These are phyloP conservation scores for Drosophila nigricruria DNA, from an alignment of 2,888 invertebrate genomes.

Conservation along the genomic window DNA sequence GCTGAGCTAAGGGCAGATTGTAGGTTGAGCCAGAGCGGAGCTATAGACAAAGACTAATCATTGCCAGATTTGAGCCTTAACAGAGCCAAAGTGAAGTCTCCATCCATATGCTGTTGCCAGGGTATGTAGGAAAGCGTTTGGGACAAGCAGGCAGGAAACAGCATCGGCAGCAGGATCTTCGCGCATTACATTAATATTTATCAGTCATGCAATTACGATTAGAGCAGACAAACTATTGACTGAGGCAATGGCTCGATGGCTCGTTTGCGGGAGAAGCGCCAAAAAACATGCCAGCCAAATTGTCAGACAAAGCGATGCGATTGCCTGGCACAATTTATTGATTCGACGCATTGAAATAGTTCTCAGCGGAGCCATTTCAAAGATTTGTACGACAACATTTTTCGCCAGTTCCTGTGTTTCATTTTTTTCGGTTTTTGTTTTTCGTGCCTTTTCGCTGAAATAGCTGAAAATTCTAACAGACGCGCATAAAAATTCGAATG, in stretches of 20 bases:
- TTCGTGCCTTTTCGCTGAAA: constrained; percentile 67
- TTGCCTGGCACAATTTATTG: constrained; percentile 77
- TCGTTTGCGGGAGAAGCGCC: constrained; percentile 21
- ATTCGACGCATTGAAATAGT: constrained; percentile 84
- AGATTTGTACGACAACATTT: constrained; percentile 80
- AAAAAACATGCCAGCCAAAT: constrained; percentile 62
- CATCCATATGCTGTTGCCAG: not conserved
- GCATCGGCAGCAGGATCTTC: constrained; percentile 42
- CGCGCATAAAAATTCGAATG: constrained; percentile 49
- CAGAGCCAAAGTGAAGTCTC: too few relatives aligned
- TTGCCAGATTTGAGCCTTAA: too few relatives aligned
- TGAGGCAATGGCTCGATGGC: constrained; percentile 7
- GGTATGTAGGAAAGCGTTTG: constrained; percentile 14
- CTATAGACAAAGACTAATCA: too few relatives aligned
- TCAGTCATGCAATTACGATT: constrained; percentile 75
- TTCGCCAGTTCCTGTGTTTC: constrained; percentile 52
- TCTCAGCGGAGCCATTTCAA: constrained; percentile 83
- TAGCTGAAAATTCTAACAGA: constrained; percentile 62
- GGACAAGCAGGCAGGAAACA: constrained; percentile 3
- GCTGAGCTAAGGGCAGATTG: too few relatives aligned
- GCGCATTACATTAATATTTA: constrained; percentile 73
- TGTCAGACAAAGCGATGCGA: constrained; percentile 68
- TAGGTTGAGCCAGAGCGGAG: too few relatives aligned
- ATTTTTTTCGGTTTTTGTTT: constrained; percentile 18
- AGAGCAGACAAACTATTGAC: constrained; percentile 66